Base-by-base conservation (phyloP, 2,113 vertebrate genomes). In the Struthidea cinerea region DNA sequence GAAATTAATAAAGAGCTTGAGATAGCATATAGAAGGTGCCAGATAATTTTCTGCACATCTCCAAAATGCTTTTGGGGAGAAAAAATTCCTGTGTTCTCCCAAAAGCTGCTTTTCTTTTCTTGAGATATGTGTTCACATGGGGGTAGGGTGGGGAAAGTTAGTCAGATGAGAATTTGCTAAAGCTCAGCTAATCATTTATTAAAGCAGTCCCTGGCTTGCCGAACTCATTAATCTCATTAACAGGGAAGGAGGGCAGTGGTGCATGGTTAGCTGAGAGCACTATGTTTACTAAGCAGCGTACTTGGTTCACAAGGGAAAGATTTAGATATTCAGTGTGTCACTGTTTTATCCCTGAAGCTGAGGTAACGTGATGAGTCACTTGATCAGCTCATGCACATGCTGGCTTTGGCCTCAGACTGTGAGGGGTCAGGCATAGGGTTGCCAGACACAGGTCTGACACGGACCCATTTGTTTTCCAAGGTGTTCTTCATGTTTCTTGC, bases 111-210 rank as follows among this genome's bases (percentile, higher is more conserved):
- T 91, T 91, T 32, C 30, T 81, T 90, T 82, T 80, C 75, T 80
- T 67, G 42, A 32, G 71, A 33, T 3, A 81, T 85, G 14, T 32
- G 10, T 92, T 94, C 80, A 59, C 41, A 57, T 87, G 93, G 65
- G 79, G 42, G 44, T 82, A 55, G 53, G 46, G 50, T 89, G 49
- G 70, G 46, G 88, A 81, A 92, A 92, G 90, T 95, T 94, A 81
- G 76, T 96, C 93, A 73, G 82, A 95, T 59, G 87, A 95, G 91
- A 94, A 91, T 90, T 91, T 91, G 87, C 83, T 94, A 78, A 96
- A 96, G 70, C 87, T 95, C 92, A 95, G 26, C 95, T 96, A 97
- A 97, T 97, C 93, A 97, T 96, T 97, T 92, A 84, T 95, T 95
- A 96, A 95, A 93, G 93, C 49, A 77, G 92, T 93, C 78, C 90